Evolutionary conservation across 2,797 vertebrate genomes (phyloP), one percentile per base, ranked within the genome.

Genomic region (Alauda arvensis): DNA sequence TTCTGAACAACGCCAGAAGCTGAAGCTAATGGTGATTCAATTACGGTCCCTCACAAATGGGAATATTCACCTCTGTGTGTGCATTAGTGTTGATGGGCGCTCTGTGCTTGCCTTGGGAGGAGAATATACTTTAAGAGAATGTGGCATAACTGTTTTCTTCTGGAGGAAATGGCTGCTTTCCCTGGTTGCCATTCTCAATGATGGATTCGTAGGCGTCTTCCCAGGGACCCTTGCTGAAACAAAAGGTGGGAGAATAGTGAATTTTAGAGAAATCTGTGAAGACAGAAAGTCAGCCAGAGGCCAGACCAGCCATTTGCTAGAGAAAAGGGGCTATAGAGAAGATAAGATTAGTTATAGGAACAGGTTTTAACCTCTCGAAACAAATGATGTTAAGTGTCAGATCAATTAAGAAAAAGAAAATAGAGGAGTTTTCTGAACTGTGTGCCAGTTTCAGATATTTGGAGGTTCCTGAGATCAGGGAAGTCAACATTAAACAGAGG

Each of bases 11-110:
- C 0, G 31, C 89, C 92, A 94, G 91, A 71, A 92, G 90, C 83
- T 91, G 91, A 77, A 95, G 74, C 77, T 94, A 95, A 95, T 92
- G 89, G 85, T 93, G 89, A 94, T 96, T 95, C 91, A 94, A 92
- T 95, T 94, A 88, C 17, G 0, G 75, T 70, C 88, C 88, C 91
- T 94, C 89, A 77, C 71, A 95, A 94, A 89, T 92, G 94, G 94
- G 67, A 93, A 90, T 96, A 96, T 96, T 95, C 95, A 96, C 95
- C 81, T 92, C 85, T 91, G 86, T 84, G 72, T 53, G 89, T 67
- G 70, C 83, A 90, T 93, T 93, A 89, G 89, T 87, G 80, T 89
- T 96, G 96, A 96, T 95, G 92, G 93, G 89, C 96, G 88, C 82
- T 87, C 90, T 93, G 95, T 93, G 88, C 88, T 94, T 94, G 94